Percentiles rank a stretch among this genome's conserved stretches.
Evolutionary conservation across 2,888 invertebrate genomes (phyloP).

Genomic region (Orthosia incerta): DNA sequence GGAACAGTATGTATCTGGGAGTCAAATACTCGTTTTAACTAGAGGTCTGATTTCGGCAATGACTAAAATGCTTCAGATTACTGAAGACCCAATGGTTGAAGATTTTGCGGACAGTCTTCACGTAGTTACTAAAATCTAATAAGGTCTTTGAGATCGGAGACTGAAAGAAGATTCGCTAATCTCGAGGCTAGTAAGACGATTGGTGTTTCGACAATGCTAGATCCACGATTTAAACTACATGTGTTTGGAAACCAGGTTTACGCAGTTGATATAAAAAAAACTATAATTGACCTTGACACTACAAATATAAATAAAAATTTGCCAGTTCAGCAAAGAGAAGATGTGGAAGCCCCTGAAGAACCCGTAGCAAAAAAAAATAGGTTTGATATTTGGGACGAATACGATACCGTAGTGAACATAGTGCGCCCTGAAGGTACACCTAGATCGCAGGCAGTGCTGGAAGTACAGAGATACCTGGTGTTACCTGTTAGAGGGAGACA

Average conservation of each 20-base stretch:
- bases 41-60: constrained; percentile 35
- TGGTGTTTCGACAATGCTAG: constrained; percentile 35
- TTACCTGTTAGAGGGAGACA: constrained; percentile 27
- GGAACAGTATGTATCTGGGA: constrained; percentile 34
- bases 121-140: constrained; percentile 19
- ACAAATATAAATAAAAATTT: constrained; percentile 18
- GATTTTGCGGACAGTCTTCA: constrained; percentile 32
- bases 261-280: background rate
- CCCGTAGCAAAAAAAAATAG: constrained; percentile 15
- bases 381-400: constrained; percentile 42
- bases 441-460: constrained; percentile 37
- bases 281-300: constrained; percentile 22
- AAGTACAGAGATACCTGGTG: constrained; percentile 44
- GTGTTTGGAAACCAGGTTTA: constrained; percentile 25
- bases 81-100: constrained; percentile 26
- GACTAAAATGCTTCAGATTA: constrained; percentile 30
- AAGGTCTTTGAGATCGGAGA: constrained; percentile 33
- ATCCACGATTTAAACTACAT: constrained; percentile 43
- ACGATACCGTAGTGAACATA: constrained; percentile 22
- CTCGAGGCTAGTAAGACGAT: constrained; percentile 45
- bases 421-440: constrained; percentile 36
- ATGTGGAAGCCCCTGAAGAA: constrained; percentile 21
- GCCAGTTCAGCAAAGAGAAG: constrained; percentile 28
- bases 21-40: constrained; percentile 31
- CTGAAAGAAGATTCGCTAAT: constrained; percentile 40